Base-by-base conservation (phyloP, 64 coral and sea anemone genomes). In the Trachythela sp. region DNA sequence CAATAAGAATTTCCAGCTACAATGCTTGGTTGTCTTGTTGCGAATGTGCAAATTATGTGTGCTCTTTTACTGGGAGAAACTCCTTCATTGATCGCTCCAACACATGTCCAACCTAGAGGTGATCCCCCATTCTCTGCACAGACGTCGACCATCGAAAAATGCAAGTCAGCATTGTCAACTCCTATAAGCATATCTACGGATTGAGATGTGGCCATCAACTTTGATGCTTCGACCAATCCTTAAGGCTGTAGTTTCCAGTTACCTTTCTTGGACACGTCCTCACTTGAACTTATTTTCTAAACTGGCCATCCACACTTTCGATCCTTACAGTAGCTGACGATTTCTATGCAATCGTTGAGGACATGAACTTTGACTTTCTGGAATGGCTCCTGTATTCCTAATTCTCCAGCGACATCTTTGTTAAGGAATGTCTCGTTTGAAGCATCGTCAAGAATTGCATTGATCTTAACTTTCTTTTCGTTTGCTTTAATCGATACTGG, bases 351-450 rank as follows among this genome's bases (percentile, higher is more conserved):
- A 31, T 68, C 59, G 15, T 68, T 68, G 6, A 68, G 59, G 30
- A 68, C 59, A 68, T 68, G 59, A 3, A 68, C 59, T 5, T 31
- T 68, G 30, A 68, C 59, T 31, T 6, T 68, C 15, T 68, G 20
- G 6, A n/a, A 68, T 68, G 59, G 59, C 59, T 68, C 59, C 15
- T 68, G 59, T 5, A 68, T 22, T 2, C 30, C 59, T 14, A 68
- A 68, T 14, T 6, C 59, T 31, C 59, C 59, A 7, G 59, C 59
- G 5, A 68, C 59, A 2, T 68, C 59, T 22, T 6, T 14, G 15
- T 68, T 68, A 68, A 68, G 59, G 59, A 68, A 68, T 68, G 59
- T 68, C 30, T 68, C 59, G 30, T 68, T 68, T 31, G 59, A 68
- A 6, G 59, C 59, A 31, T 68, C 59, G 59, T 68, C 59, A 6